Base-by-base conservation (phyloP, 1,140 invertebrate species). In the Lepidurus couesii region DNA sequence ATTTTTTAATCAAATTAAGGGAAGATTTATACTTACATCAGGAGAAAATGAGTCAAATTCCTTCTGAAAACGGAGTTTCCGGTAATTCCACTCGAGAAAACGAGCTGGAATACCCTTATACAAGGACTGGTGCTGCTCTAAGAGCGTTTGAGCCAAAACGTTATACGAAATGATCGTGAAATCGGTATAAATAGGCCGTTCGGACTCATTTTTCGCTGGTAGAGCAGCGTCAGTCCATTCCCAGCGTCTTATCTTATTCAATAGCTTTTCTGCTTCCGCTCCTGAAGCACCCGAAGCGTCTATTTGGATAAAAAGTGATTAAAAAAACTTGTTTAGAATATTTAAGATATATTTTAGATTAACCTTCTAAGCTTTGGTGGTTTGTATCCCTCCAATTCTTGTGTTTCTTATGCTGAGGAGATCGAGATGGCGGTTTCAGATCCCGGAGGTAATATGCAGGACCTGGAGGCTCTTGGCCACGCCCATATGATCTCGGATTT, bases 141-240 rank as follows among this genome's bases (percentile, higher is more conserved):
- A 80, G 43, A 97, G 86, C 80, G 90, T 88, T 85, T 97, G 95
- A 0, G 95, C 91, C 44, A 98, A 85, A 45, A 98, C 90, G 86
- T 98, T 98, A 84, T 96, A 98, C 0, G 91, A 93, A 81, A 95
- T 83, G 11, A 90, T 80, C 82, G 80, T 80, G 82, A 87, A 85
- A 16, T 65, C 53, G 16, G 53, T 65, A 9, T 21, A 65, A 65
- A 7, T 1, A 7, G 16, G 13, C 8, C 16, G 53, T 4, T 65
- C 16, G 16, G 8, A 13, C 8, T 16, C 13, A 1, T 5, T 1
- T 13, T 65, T 21, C 5, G 6, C 4, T 7, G 6, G 6, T 65
- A 65, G 9, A 9, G 4, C 0, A n/a, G 53, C 21, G 13, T 65
- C 6, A n/a, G 4, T 21, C 53, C 53, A 21, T 16, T 13, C 21